Conservation (phyloP, 2,797 vertebrate genomes). For the Dermochelys coriacea region DNA sequence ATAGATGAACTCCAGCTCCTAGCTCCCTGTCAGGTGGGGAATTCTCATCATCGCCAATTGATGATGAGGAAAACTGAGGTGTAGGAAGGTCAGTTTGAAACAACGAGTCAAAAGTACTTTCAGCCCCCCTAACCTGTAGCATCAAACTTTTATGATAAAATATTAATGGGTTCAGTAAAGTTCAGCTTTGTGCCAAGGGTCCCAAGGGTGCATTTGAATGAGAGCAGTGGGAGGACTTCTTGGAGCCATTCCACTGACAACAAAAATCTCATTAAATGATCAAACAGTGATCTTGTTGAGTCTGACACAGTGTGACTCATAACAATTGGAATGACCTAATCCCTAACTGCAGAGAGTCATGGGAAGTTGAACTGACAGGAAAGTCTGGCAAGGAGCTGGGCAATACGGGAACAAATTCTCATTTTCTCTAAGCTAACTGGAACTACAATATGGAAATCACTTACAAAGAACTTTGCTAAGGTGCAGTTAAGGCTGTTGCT, state of each 20-base stretch:
- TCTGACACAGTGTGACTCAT: neutral
- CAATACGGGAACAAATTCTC: neutral
- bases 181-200: neutral
- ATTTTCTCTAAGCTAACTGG: neutral
- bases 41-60: neutral
- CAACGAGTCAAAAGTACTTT: neutral
- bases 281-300: neutral
- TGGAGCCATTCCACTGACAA: neutral
- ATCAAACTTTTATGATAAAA: neutral
- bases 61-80: neutral
- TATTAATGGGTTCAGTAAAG: too few relatives aligned
- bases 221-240: neutral
- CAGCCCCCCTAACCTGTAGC: neutral
- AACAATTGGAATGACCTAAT: neutral
- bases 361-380: neutral
- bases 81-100: neutral
- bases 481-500: neutral
- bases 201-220: neutral
- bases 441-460: neutral
- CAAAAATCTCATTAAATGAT: neutral
- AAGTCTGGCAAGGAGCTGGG: neutral
- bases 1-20: neutral
- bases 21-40: neutral
- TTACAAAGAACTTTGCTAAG: neutral
- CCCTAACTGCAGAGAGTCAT: neutral